Percentiles rank a stretch among this genome's conserved stretches.
Conservation (phyloP, 35 echinoderm and acorn worm genomes). For the Heliocidaris tuberculata region DNA sequence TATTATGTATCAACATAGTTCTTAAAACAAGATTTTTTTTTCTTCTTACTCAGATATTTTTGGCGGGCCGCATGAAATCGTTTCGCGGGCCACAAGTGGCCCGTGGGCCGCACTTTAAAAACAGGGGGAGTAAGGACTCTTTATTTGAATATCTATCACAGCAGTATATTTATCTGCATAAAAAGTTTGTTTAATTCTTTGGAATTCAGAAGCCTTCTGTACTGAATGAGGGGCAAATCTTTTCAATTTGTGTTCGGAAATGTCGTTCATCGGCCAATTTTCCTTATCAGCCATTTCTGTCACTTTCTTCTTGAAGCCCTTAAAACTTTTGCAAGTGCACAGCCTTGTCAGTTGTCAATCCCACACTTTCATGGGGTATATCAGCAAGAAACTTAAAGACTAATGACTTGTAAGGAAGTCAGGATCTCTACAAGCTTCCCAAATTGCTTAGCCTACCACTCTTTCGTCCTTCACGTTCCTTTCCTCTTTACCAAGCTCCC, state of each 20-base stretch:
- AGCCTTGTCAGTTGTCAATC: constrained; percentile 4
- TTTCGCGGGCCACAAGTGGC: no score
- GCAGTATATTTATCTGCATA: not conserved
- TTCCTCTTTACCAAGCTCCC: not conserved
- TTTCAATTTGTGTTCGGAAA: constrained; percentile 25
- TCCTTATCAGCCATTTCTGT: constrained; percentile 16
- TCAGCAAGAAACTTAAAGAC: constrained; percentile 1
- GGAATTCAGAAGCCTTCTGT: not conserved
- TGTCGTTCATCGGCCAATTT: constrained; percentile 19
- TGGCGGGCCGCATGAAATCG: no score
- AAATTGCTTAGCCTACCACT: not conserved
- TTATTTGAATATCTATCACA: no score
- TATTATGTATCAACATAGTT: no score
- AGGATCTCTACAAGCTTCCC: not conserved
- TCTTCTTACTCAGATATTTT: no score
- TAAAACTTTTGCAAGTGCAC: not conserved
- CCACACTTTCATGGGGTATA: constrained; percentile 22
- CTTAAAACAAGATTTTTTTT: no score
- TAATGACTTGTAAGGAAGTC: constrained; percentile 11
- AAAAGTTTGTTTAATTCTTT: not conserved
- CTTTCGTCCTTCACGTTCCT: not conserved
- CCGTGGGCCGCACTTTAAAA: no score
- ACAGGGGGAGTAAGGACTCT: no score
- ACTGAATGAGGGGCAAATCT: not conserved
- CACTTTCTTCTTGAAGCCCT: constrained; percentile 21